Evolutionary conservation across 2,888 invertebrate genomes (phyloP).

Genomic region (Macaria liturata): DNA sequence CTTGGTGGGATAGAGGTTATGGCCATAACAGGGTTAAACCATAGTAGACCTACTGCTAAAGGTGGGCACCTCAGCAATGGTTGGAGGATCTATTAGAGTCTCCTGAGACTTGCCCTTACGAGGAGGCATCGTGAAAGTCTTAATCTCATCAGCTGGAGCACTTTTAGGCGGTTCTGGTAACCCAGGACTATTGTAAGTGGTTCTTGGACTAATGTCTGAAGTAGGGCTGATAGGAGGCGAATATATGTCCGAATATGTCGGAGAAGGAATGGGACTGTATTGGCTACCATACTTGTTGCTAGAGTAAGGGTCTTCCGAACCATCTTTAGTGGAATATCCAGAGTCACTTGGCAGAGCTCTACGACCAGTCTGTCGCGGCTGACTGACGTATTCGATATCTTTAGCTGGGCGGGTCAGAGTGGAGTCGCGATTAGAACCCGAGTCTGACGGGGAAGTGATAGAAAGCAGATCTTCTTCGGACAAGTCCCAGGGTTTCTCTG

Average conservation of each 20-base stretch:
- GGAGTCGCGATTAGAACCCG: conserved; percentile 82
- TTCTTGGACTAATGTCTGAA: conserved; percentile 71
- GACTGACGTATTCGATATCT: conserved; percentile 85
- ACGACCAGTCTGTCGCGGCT: conserved; percentile 83
- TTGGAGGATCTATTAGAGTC: conserved; percentile 72
- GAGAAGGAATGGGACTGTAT: conserved; percentile 75
- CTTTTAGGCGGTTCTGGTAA: conserved; percentile 71
- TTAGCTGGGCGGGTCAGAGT: conserved; percentile 83
- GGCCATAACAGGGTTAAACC: conserved; percentile 53
- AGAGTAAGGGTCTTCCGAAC: conserved; percentile 69
- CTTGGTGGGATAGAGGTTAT: conserved; percentile 29
- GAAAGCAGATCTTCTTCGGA: conserved; percentile 85
- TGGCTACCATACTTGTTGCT: conserved; percentile 64
- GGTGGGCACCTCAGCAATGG: conserved; percentile 56
- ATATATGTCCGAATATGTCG: conserved; percentile 79
- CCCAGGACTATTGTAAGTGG: conserved; percentile 65
- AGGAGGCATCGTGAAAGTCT: conserved; percentile 72
- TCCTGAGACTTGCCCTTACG: conserved; percentile 72
- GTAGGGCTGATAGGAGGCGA: conserved; percentile 76
- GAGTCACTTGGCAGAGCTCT: conserved; percentile 80
- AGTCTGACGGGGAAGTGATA: conserved; percentile 81
- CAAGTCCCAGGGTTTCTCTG: conserved; percentile 91
- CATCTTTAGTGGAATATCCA: conserved; percentile 73
- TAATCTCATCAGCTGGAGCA: conserved; percentile 68
- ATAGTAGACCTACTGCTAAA: conserved; percentile 76